A percentile compares a stretch with the other conserved stretches of the same genome.
Conservation (phyloP, 2,888 invertebrate genomes). For the Leptinotarsa tumamoca region DNA sequence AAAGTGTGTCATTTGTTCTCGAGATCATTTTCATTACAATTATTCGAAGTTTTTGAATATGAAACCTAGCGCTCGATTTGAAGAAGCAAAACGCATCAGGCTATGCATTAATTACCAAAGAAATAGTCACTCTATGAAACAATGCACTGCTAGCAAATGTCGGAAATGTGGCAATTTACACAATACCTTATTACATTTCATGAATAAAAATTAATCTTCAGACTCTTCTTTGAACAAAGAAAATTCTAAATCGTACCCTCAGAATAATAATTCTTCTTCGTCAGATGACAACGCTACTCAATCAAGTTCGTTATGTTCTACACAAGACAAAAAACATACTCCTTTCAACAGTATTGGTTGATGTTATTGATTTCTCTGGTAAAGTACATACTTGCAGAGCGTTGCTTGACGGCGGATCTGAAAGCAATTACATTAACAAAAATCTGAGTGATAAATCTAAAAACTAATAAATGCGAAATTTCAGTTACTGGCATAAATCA, state of each 20-base stretch:
- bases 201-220: background rate
- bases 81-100: background rate
- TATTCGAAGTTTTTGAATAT: background rate
- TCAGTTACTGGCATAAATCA: background rate
- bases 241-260: background rate
- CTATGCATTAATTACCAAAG: background rate
- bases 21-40: background rate
- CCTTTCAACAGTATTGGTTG: background rate
- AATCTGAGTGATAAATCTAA: background rate
- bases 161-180: background rate
- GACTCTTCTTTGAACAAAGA: background rate
- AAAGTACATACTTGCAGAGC: no score
- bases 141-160: background rate
- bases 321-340: background rate
- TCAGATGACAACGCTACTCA: no score
- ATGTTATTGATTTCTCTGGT: no score
- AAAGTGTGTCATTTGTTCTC: background rate
- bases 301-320: background rate
- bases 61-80: background rate
- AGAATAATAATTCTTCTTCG: background rate
- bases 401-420: background rate
- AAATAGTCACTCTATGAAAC: background rate
- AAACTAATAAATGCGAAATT: background rate
- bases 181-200: background rate
- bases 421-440: background rate